These are phyloP conservation scores for Poeciliopsis infans DNA, from an alignment of 2,797 vertebrate genomes.

Conservation along the genomic window DNA sequence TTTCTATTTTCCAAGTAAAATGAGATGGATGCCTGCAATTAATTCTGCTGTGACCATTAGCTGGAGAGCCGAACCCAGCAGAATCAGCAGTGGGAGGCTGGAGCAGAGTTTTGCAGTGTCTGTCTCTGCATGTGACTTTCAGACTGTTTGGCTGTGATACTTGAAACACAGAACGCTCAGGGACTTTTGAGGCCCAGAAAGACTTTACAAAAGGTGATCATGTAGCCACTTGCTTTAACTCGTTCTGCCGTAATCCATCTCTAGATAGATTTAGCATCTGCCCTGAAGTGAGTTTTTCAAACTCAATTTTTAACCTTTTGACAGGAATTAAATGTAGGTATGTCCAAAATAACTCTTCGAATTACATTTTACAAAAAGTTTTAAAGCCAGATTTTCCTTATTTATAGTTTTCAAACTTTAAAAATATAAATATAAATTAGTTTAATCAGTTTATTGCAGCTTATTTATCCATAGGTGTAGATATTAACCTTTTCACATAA, in stretches of 20 bases:
- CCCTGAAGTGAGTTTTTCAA: no score
- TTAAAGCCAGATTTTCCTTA: no score
- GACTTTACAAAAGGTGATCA: conserved; percentile 40
- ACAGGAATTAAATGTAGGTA: no score
- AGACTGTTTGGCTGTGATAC: conserved; percentile 11
- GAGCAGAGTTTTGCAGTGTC: conserved; percentile 7
- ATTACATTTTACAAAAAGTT: no score
- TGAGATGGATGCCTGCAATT: conserved; percentile 68
- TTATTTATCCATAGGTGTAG: not conserved
- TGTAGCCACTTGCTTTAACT: not conserved
- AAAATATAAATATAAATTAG: no score
- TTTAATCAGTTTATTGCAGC: no score
- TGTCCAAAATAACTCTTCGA: no score
- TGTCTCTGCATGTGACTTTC: conserved; percentile 13
- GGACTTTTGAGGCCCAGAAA: conserved; percentile 36
- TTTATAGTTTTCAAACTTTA: no score
- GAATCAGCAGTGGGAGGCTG: conserved; percentile 39
- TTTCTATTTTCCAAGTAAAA: conserved; percentile 57
- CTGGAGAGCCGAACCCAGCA: conserved; percentile 52
- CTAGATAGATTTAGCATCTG: no score
- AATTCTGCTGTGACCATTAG: conserved; percentile 64
- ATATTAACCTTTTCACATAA: not conserved
- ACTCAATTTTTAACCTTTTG: no score
- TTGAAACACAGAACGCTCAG: conserved; percentile 38
- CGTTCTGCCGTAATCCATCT: no score